A percentile compares a stretch with the other conserved stretches of the same genome.
Evolutionary conservation across 2,797 vertebrate genomes (phyloP).

Genomic region (Chelon labrosus): DNA sequence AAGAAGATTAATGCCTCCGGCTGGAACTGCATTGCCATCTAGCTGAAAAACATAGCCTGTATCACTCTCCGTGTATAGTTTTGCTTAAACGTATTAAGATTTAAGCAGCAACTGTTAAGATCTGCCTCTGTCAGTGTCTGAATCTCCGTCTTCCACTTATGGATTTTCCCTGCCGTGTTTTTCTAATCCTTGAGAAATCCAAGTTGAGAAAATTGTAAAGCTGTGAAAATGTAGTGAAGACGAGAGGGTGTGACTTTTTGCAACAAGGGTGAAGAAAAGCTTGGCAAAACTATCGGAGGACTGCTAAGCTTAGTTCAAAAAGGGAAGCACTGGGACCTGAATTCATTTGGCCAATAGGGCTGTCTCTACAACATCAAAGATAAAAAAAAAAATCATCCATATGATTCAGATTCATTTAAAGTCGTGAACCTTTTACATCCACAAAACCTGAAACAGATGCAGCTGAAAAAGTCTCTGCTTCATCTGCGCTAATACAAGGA

Average conservation of each 20-base stretch:
- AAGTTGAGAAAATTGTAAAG: constrained; percentile 35
- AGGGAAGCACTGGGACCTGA: constrained; percentile 13
- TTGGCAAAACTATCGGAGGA: constrained; percentile 19
- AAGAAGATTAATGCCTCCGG: constrained; percentile 57
- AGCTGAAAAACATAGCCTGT: constrained; percentile 38
- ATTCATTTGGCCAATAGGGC: constrained; percentile 36
- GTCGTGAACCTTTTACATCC: neutral
- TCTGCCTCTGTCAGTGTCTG: constrained; percentile 26
- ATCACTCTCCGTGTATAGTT: constrained; percentile 23
- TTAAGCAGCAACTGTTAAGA: constrained; percentile 9
- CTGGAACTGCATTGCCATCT: constrained; percentile 37
- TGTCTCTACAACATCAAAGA: constrained; percentile 45
- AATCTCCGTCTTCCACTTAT: constrained; percentile 31
- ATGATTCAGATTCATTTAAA: constrained; percentile 31
- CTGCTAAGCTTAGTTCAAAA: constrained; percentile 21
- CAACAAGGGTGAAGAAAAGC: constrained; percentile 7
- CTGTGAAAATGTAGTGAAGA: constrained; percentile 35
- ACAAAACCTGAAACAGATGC: constrained; percentile 11
- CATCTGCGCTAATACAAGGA: constrained; percentile 21
- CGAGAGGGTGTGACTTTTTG: constrained; percentile 15
- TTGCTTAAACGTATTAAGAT: constrained; percentile 40
- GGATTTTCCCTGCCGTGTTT: constrained; percentile 43
- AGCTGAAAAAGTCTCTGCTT: constrained; percentile 30
- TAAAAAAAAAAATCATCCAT: constrained; percentile 20
- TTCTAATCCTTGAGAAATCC: constrained; percentile 47